Conservation (phyloP, 2,797 vertebrate genomes). For the Tenualosa thibaudeaui region DNA sequence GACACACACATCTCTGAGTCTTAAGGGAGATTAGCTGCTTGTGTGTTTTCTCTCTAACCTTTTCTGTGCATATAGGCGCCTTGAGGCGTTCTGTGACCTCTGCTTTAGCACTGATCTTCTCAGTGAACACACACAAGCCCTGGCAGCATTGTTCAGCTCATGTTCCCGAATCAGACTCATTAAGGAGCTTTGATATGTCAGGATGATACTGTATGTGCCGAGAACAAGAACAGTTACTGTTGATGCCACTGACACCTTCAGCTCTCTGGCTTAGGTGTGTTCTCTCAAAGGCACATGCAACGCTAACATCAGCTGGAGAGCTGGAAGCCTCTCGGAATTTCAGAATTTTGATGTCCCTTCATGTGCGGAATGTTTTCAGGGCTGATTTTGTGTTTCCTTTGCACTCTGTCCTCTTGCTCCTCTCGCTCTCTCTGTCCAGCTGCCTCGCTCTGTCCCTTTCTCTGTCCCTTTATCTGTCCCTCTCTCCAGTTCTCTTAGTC, state of each 20-base stretch:
- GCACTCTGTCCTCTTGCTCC: background rate
- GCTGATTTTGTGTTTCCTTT: background rate
- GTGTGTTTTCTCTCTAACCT: background rate
- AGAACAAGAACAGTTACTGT: background rate
- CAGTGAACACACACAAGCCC: background rate
- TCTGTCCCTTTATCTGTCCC: too few relatives aligned
- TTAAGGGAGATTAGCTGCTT: background rate
- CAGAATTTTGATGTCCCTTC: background rate
- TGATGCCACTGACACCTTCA: background rate
- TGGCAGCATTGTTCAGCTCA: background rate
- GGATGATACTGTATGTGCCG: background rate
- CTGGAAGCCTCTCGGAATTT: background rate
- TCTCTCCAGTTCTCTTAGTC: background rate
- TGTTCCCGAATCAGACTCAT: background rate
- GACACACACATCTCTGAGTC: background rate
- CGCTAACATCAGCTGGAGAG: background rate
- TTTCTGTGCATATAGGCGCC: constrained; percentile 3
- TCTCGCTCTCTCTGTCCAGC: background rate
- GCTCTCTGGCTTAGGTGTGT: background rate
- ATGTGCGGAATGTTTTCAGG: background rate
- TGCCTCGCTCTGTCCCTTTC: constrained; percentile 20
- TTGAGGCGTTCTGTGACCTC: background rate
- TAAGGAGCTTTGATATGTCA: background rate
- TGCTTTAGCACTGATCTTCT: background rate
- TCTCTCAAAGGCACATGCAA: background rate